Base-by-base conservation (phyloP, 2,888 invertebrate genomes). In the Romanomermis culicivorax region DNA sequence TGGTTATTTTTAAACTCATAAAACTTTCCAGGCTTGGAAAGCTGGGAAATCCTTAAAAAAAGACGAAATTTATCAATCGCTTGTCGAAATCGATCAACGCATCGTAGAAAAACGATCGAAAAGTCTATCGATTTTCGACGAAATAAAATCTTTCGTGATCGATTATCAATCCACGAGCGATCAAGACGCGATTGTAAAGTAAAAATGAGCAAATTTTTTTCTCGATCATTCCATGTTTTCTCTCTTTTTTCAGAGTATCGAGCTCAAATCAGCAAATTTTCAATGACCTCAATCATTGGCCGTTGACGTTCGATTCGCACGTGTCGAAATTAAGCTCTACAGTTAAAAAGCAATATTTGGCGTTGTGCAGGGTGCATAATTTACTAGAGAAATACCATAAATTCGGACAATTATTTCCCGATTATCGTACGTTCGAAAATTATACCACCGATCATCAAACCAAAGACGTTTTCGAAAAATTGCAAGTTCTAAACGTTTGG, bases 401-500 rank as follows among this genome's bases (percentile, higher is more conserved):
- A 54, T 84, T 82, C 0, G 81, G 84, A 66, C 77, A 81, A 2
- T 75, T 88, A 14, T 89, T 83, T 72, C 85, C 87, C 0, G 85
- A 85, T 2, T 79, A 79, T 53, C 79, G 80, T 62, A 81, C 83
- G 25, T 81, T 88, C 73, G 81, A 79, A 0, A 72, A 72, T 3
- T 78, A 81, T 57, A 82, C 82, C 73, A 80, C 81, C 17, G 72
- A 80, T 20, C 79, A 82, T 59, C 78, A 75, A 57, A 78, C 79
- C 56, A 68, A 75, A 1, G 74, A 75, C 55, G 82, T 85, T 64
- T 76, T 77, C 29, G 76, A 77, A 53, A 74, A 80, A 62, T 76
- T 82, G 11, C 80, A 81, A 70, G 81, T 85, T 11, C 80, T 88
- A 78, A 85, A 83, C 64, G 73, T 86, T 2, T 88, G 88, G 87